Base-by-base conservation (phyloP, 2,113 vertebrate genomes). In the Pygathrix nemaeus region DNA sequence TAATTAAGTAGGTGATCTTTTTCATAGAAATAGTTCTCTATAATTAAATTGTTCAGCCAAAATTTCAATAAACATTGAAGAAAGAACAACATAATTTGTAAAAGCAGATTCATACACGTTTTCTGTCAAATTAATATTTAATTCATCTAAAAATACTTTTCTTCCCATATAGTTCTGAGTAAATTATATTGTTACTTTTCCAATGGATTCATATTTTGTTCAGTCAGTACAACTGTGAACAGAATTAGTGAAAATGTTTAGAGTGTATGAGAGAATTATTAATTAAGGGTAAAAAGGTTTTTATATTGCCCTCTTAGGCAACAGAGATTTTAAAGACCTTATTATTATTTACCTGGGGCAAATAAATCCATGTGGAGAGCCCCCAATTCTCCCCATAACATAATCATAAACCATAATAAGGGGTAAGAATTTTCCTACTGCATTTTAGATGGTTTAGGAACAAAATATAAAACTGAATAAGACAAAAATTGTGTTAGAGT, bases 71-170 rank as follows among this genome's bases (percentile, higher is more conserved):
- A 97, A 97, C 35, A n/a, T 91, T 75, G 45, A 97, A 70, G 68
- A 95, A 9, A 92, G 59, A 98, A 97, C 17, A 55, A 79, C 70
- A 93, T 93, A 97, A 97, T 83, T 96, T 96, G 82, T 87, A 96
- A 90, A 93, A 98, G 59, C n/a, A 98, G 83, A 95, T 94, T 98
- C 72, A 27, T 92, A 96, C 23, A 98, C 97, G 35, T 98, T 97
- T 90, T 90, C 48, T 93, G 70, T 94, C 50, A 98, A 98, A 98
- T 98, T 95, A 98, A 97, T 98, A 97, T 97, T 98, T 97, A 97
- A 97, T 97, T 96, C 2, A 90, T 84, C 93, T 97, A 55, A 97
- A 97, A 96, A 98, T 96, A 98, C 16, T 97, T 97, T 93, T 59
- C 11, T 50, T 95, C 8, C 87, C 94, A 75, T 75, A 95, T 25